Percentiles rank a stretch among this genome's conserved stretches.
Evolutionary conservation across 1,140 invertebrate species (phyloP).

Genomic region (Danaus plexippus): DNA sequence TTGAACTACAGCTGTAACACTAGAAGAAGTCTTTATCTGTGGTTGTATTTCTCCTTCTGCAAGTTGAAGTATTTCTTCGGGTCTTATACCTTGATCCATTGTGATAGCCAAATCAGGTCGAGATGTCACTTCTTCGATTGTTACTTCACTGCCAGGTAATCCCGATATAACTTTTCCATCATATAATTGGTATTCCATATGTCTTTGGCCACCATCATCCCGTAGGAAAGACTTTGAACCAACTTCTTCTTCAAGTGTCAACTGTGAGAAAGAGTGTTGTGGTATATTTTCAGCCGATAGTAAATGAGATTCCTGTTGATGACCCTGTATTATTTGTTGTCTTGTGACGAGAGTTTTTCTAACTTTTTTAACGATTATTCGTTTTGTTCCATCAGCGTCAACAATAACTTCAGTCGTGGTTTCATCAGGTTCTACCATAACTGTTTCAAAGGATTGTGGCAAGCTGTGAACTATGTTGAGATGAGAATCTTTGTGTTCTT

Average conservation of each 20-base stretch:
- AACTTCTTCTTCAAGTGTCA: slow-evolving; percentile 76
- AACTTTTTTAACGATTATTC: slow-evolving; percentile 83
- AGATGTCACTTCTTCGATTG: slow-evolving; percentile 76
- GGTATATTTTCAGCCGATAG: slow-evolving; percentile 59
- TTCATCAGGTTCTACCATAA: slow-evolving; percentile 83
- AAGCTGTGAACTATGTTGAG: slow-evolving; percentile 77
- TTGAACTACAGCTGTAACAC: slow-evolving; percentile 82
- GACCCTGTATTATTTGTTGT: slow-evolving; percentile 70
- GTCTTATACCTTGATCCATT: slow-evolving; percentile 69
- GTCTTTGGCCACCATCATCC: slow-evolving; percentile 76
- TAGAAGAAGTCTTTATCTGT: slow-evolving; percentile 72
- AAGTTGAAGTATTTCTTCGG: slow-evolving; percentile 71
- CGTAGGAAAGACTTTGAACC: slow-evolving; percentile 75
- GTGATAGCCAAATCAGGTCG: slow-evolving; percentile 73
- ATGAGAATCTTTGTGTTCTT: slow-evolving; percentile 71
- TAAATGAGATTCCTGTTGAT: slow-evolving; percentile 48
- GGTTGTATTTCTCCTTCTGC: slow-evolving; percentile 70
- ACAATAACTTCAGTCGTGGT: slow-evolving; percentile 84
- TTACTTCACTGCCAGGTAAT: slow-evolving; percentile 73
- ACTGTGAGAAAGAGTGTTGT: slow-evolving; percentile 76
- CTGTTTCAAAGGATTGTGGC: slow-evolving; percentile 84
- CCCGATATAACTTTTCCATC: slow-evolving; percentile 76
- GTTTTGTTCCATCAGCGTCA: slow-evolving; percentile 84
- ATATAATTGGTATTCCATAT: slow-evolving; percentile 74
- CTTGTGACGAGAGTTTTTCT: slow-evolving; percentile 72